A percentile compares a stretch with the other conserved stretches of the same genome.
These are phyloP conservation scores for Rallus crepitans DNA, from an alignment of 2,797 vertebrate genomes.

Conservation along the genomic window DNA sequence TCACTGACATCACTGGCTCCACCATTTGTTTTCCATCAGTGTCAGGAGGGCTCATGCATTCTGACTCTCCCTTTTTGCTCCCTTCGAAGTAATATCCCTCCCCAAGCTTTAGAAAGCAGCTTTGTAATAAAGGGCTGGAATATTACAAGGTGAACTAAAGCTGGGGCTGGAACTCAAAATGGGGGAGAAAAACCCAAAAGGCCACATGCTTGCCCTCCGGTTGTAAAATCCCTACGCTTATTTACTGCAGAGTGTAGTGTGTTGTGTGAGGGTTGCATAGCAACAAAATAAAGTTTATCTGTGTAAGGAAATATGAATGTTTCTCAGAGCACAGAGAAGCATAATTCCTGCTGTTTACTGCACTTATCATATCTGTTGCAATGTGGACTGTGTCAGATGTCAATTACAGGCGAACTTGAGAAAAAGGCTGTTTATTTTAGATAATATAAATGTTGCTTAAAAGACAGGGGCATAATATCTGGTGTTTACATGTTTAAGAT, in stretches of 20 bases:
- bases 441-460: constrained; percentile 77
- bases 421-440: constrained; percentile 76
- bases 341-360: constrained; percentile 72
- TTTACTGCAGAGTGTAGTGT: constrained; percentile 61
- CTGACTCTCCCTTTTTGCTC: neutral
- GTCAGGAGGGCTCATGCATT: neutral
- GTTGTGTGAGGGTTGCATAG: constrained; percentile 73
- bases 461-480: constrained; percentile 65
- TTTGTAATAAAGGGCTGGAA: constrained; percentile 60
- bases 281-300: constrained; percentile 79
- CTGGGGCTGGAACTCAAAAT: constrained; percentile 62
- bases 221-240: constrained; percentile 75
- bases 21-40: constrained; percentile 43
- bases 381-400: constrained; percentile 71
- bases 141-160: constrained; percentile 69
- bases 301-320: constrained; percentile 69
- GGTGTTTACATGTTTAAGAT: constrained; percentile 67
- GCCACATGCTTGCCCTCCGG: constrained; percentile 50
- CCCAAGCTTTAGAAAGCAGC: constrained; percentile 40
- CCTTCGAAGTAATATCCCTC: constrained; percentile 5
- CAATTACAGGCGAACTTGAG: constrained; percentile 69
- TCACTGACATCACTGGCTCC: neutral
- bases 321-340: constrained; percentile 64
- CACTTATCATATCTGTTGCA: constrained; percentile 69
- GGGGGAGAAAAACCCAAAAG: constrained; percentile 50